A percentile compares a stretch with the other conserved stretches of the same genome.
phyloP scores from a whole-genome alignment of 2,888 invertebrate genomes.

The Resseliella maxima region DNA sequence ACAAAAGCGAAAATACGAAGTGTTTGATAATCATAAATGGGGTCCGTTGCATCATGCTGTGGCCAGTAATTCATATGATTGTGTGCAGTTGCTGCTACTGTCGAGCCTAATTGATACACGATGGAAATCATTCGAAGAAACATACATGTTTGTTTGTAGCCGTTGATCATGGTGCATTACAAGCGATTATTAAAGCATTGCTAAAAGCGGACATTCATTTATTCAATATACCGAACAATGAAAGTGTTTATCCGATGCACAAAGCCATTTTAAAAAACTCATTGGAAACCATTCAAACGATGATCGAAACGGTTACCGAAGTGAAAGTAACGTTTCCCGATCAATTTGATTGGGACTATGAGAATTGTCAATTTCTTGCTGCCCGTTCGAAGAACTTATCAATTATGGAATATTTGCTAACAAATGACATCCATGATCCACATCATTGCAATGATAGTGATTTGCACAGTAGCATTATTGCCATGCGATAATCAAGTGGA shows the following conservation, averaged over 20 bases:
- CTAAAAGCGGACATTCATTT: constrained; percentile 54
- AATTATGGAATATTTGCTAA: constrained; percentile 58
- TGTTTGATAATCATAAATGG: constrained; percentile 57
- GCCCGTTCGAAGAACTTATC: constrained; percentile 56
- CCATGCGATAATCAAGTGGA: neutral
- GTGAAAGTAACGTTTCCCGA: constrained; percentile 37
- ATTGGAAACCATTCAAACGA: constrained; percentile 57
- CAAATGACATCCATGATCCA: constrained; percentile 56
- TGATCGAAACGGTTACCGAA: constrained; percentile 57
- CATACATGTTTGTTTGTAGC: constrained; percentile 57
- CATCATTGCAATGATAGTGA: constrained; percentile 36
- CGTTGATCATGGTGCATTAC: neutral
- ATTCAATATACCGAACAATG: constrained; percentile 57
- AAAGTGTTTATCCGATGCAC: constrained; percentile 57
- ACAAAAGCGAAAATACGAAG: constrained; percentile 1
- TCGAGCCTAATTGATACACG: constrained; percentile 12
- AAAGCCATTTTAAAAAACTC: constrained; percentile 56
- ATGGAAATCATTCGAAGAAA: constrained; percentile 57
- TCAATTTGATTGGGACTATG: constrained; percentile 58
- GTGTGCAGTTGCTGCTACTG: constrained; percentile 56
- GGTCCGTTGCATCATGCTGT: constrained; percentile 58
- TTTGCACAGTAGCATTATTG: neutral
- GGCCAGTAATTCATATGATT: constrained; percentile 48
- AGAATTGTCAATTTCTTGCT: constrained; percentile 57
- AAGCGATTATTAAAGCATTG: constrained; percentile 57